phyloP scores from a whole-genome alignment of 2,888 invertebrate species.

The Cephus pulcher region DNA sequence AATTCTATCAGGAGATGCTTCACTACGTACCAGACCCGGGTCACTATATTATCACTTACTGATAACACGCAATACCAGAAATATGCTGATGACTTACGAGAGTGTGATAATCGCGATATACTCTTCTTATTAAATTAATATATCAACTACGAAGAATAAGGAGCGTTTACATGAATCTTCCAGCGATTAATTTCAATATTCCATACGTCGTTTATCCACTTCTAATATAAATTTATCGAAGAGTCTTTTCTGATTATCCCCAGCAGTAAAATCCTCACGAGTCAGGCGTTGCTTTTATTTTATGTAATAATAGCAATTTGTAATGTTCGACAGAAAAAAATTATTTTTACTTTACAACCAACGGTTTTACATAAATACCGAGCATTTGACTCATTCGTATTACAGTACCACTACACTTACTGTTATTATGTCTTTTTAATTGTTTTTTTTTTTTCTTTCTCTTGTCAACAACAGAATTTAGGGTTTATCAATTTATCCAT shows the following conservation, averaged over 20 bases:
- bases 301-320: neutral
- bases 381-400: neutral
- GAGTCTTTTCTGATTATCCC: neutral
- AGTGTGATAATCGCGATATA: neutral
- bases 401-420: neutral
- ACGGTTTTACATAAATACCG: neutral
- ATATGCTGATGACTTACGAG: neutral
- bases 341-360: neutral
- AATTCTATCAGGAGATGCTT: neutral
- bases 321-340: neutral
- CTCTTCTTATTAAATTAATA: neutral
- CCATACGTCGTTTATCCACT: neutral
- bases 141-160: neutral
- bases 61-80: constrained; percentile 17
- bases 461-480: neutral
- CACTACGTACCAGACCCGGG: constrained; percentile 17
- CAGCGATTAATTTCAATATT: neutral
- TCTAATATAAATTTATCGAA: neutral
- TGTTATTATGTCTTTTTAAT: neutral
- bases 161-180: neutral
- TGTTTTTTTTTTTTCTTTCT: neutral
- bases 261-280: neutral
- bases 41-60: constrained; percentile 16
- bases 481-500: neutral
- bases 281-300: neutral